Evolutionary conservation across 2,888 invertebrate genomes (phyloP).

Genomic region (Drosophila greeni): DNA sequence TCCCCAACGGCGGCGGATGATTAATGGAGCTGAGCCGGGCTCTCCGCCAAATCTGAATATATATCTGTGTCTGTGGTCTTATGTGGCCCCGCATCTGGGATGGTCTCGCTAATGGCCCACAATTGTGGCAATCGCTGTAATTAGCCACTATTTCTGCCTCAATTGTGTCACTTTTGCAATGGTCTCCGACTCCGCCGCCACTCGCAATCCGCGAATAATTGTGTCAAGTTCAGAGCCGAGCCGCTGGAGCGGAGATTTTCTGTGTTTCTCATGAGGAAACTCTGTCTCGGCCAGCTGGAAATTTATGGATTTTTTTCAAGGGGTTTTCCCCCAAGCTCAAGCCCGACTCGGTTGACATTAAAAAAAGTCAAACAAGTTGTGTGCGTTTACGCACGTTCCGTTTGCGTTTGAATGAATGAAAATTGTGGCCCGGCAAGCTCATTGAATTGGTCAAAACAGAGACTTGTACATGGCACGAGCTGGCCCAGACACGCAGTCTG

Average conservation of each 20-base stretch:
- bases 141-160: constrained; percentile 32
- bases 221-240: constrained; percentile 56
- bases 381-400: constrained; percentile 65
- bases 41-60: constrained; percentile 13
- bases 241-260: constrained; percentile 17
- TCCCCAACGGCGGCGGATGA: constrained; percentile 17
- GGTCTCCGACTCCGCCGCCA: constrained; percentile 6
- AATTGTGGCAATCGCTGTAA: constrained; percentile 54
- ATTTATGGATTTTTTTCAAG: constrained; percentile 10
- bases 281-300: constrained; percentile 10
- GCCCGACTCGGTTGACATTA: constrained; percentile 35
- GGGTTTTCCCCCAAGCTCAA: constrained; percentile 14
- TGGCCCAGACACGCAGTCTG: constrained; percentile 14
- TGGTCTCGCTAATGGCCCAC: constrained; percentile 53
- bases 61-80: background rate
- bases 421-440: constrained; percentile 7
- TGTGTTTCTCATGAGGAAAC: constrained; percentile 24
- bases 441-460: constrained; percentile 16
- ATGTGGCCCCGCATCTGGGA: constrained; percentile 28
- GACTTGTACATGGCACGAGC: constrained; percentile 16
- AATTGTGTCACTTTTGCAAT: constrained; percentile 55
- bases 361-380: constrained; percentile 54
- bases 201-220: constrained; percentile 49
- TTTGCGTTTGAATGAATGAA: constrained; percentile 39
- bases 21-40: constrained; percentile 19